Base-by-base conservation (phyloP, 2,888 invertebrate genomes). In the Yponomeuta malinellus region DNA sequence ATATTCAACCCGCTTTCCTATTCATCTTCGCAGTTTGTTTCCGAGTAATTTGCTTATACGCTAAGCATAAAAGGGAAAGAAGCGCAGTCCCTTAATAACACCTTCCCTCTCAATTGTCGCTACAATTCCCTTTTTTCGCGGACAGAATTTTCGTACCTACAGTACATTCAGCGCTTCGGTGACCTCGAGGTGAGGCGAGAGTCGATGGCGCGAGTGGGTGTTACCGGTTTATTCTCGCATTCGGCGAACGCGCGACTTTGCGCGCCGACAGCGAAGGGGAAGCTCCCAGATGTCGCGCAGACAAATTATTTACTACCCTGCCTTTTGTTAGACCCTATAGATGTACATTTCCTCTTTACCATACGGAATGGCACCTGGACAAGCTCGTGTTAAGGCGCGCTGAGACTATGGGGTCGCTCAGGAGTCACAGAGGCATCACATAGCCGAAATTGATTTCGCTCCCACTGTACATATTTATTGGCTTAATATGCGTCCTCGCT, bases 221-320 rank as follows among this genome's bases (percentile, higher is more conserved):
- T 85, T 85, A 83, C 86, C 84, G 81, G 83, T 85, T 87, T 82
- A 83, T 84, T 84, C 83, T 81, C 76, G 79, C 80, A 80, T 83
- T 81, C 77, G 80, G 76, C 76, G 77, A 78, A 78, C 78, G 78
- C 79, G 78, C 77, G 73, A 76, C 74, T 74, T 75, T 72, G 70
- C 75, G 71, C 79, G 81, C 78, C 81, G 79, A 90, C 90, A 90
- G 77, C 78, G 82, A 90, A 90, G 81, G 87, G 91, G 90, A 84
- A 83, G 90, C 82, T 75, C 87, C 89, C 90, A 89, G 88, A 89
- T 91, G 91, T 91, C 91, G 84, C 82, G 73, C 79, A 80, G 80
- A 81, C 88, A 88, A 90, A 90, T 91, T 91, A 91, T 91, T 90
- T 90, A 90, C 90, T 86, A 83, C 85, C 84, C 79, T 78, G 52